Conservation (phyloP, 35 echinoderm and acorn worm genomes). For the Ptychodera flava region DNA sequence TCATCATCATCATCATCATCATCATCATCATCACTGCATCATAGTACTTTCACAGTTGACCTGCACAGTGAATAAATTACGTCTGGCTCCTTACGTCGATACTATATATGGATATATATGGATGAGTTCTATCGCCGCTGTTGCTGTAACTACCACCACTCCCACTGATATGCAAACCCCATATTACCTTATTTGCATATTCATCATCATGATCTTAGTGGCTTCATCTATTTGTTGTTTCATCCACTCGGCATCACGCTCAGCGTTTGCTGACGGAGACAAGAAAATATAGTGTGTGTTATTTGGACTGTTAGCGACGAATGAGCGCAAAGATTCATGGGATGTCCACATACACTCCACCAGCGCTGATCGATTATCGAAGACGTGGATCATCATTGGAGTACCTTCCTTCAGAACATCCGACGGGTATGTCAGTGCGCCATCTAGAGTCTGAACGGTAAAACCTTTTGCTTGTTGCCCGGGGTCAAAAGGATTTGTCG, state of each 20-base stretch:
- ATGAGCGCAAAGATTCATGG: slow-evolving; percentile 37
- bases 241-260: slow-evolving; percentile 68
- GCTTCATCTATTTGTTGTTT: slow-evolving; percentile 38
- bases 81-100: too few relatives aligned
- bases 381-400: slow-evolving; percentile 65
- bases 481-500: not conserved
- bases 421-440: slow-evolving; percentile 46
- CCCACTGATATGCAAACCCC: too few relatives aligned
- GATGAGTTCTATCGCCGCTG: too few relatives aligned
- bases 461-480: slow-evolving; percentile 27
- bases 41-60: too few relatives aligned
- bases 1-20: slow-evolving; percentile 9
- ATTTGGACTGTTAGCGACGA: slow-evolving; percentile 32
- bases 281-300: slow-evolving; percentile 66
- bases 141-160: not conserved
- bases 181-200: too few relatives aligned
- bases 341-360: slow-evolving; percentile 79
- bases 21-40: too few relatives aligned
- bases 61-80: too few relatives aligned
- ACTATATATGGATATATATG: too few relatives aligned
- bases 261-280: slow-evolving; percentile 44
- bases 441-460: slow-evolving; percentile 42
- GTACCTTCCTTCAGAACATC: slow-evolving; percentile 18
- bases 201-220: too few relatives aligned
- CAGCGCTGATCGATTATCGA: slow-evolving; percentile 66